Percentiles rank a stretch among this genome's conserved stretches.
Evolutionary conservation across 1,140 invertebrate genomes (phyloP).

Genomic region (Neodiprion fabricii): DNA sequence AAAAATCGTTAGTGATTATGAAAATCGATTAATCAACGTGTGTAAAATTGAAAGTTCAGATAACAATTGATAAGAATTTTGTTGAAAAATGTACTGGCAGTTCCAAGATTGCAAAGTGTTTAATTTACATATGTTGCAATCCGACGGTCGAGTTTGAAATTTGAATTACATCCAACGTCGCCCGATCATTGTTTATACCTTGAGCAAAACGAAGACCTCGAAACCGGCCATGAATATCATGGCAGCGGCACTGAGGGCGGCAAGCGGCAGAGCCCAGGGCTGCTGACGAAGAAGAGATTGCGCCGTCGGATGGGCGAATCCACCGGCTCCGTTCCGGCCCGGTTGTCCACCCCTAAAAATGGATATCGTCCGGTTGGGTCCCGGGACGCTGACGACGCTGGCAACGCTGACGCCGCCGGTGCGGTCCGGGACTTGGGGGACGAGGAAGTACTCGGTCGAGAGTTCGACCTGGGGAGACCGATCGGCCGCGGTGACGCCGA

Average conservation of each 20-base stretch:
- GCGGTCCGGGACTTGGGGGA: conserved; percentile 60
- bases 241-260: conserved; percentile 78
- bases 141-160: too few relatives aligned
- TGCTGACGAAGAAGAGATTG: conserved; percentile 68
- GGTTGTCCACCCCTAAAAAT: conserved; percentile 32
- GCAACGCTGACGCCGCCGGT: conserved; percentile 49
- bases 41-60: too few relatives aligned
- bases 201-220: conserved; percentile 89
- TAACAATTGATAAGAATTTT: too few relatives aligned
- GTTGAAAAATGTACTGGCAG: too few relatives aligned
- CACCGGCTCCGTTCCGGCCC: conserved; percentile 26
- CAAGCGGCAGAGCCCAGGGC: conserved; percentile 85
- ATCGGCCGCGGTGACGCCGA: conserved; percentile 14
- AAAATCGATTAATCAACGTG: too few relatives aligned
- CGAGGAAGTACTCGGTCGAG: conserved; percentile 79
- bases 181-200: conserved; percentile 48
- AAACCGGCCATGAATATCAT: conserved; percentile 84
- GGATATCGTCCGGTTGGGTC: conserved; percentile 48
- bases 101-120: too few relatives aligned
- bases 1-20: too few relatives aligned
- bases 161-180: too few relatives aligned
- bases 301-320: conserved; percentile 28
- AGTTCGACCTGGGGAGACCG: conserved; percentile 48
- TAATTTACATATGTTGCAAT: too few relatives aligned
- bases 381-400: conserved; percentile 53